phyloP scores from a whole-genome alignment of 2,888 invertebrate genomes.

The Escarpia spicata region DNA sequence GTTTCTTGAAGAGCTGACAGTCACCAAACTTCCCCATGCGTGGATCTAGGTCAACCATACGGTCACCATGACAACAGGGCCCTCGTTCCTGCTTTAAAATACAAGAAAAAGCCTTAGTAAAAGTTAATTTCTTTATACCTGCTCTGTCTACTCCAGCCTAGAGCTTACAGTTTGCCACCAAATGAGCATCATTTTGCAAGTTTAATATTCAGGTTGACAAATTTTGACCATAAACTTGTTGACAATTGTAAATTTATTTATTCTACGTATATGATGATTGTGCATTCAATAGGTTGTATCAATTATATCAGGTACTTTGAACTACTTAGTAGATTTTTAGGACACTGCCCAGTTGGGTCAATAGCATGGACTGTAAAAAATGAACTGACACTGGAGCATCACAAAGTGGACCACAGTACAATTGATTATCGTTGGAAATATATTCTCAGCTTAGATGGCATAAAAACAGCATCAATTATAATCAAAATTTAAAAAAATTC shows the following conservation, averaged over 20 bases:
- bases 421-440: not conserved
- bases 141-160: not conserved
- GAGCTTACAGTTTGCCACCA: not conserved
- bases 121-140: not conserved
- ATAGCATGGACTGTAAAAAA: not conserved
- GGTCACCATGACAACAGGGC: not conserved
- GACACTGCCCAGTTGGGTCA: not conserved
- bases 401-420: not conserved
- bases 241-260: not conserved
- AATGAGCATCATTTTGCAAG: not conserved
- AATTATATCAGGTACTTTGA: not conserved
- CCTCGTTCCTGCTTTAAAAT: not conserved
- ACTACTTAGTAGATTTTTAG: not conserved
- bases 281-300: not conserved
- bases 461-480: not conserved
- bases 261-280: not conserved
- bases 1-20: conserved; percentile 6
- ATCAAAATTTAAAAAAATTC: not conserved
- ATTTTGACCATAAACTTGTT: not conserved
- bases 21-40: not conserved
- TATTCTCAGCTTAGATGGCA: not conserved
- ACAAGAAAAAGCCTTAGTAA: not conserved
- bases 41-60: not conserved
- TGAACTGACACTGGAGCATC: not conserved
- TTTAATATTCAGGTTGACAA: not conserved